Evolutionary conservation across 2,888 invertebrate genomes (phyloP).

Genomic region (Dysmachus trigonus): DNA sequence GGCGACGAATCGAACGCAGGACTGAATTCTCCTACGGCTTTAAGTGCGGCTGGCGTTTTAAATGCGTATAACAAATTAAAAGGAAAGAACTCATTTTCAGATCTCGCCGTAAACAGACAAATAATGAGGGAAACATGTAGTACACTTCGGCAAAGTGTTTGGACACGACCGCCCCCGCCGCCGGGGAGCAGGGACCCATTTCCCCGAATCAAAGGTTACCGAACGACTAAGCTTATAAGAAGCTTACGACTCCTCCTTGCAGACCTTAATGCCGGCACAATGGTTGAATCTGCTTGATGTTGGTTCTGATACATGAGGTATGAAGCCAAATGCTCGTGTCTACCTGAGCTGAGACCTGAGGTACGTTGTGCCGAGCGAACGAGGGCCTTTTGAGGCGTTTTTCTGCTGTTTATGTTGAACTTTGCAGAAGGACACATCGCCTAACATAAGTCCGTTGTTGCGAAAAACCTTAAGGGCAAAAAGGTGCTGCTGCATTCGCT

Average conservation of each 20-base stretch:
- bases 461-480: background rate
- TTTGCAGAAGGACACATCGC: background rate
- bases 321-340: background rate
- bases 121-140: background rate
- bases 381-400: background rate
- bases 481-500: background rate
- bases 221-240: constrained; percentile 28
- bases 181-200: background rate
- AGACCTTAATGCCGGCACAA: constrained; percentile 1
- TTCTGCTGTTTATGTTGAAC: background rate
- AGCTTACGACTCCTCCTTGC: constrained; percentile 8
- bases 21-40: background rate
- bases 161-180: constrained; percentile 3
- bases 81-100: background rate
- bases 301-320: background rate
- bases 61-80: background rate
- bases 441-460: background rate
- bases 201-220: constrained; percentile 2
- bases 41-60: background rate
- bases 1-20: background rate
- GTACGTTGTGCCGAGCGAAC: no score
- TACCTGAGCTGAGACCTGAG: background rate
- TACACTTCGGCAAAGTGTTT: background rate
- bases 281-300: constrained; percentile 17
- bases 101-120: background rate